Evolutionary conservation across 2,888 invertebrate species (phyloP), one percentile per base, ranked within the genome.

Genomic region (Aleiodes leptofemur): DNA sequence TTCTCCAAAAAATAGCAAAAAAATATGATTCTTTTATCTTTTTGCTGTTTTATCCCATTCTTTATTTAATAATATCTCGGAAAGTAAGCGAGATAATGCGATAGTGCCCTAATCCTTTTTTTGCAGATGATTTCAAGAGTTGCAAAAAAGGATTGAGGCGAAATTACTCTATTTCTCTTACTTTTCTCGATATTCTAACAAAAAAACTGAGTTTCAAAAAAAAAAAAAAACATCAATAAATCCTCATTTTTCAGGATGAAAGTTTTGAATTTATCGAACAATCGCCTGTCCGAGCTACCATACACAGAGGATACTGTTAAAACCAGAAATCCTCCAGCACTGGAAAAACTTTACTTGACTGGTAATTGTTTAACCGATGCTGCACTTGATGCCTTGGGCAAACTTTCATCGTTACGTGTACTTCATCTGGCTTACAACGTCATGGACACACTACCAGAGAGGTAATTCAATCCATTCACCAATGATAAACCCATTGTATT

Each of bases 361-460:
- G 95, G 94, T 14, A 96, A 96, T 89, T 94, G 94, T 84, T 90
- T 96, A 78, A 93, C 93, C 53, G 95, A 96, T 85, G 92, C 92
- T 76, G 91, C 91, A 29, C 90, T 95, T 59, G 93, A 94, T 75
- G 92, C 93, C 1, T 90, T 96, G 68, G 91, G 93, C 76, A 92
- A 92, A 76, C 93, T 94, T 72, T 90, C 91, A 78, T 93, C 94
- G 66, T 87, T 96, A 34, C 93, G 93, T 83, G 92, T 93, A 75
- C 89, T 96, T 16, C 96, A 96, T 84, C 92, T 95, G 13, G 95
- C 95, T 2, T 96, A 96, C 83, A 96, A 96, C 84, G 94, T 94
- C 79, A 90, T 96, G 51, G 94, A 94, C 0, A 91, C 91, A 34
- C 90, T 96, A 78, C 94, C 96, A 0, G 95, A 95, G 82, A 93